These are phyloP conservation scores for Mustelus asterias DNA, from an alignment of 2,113 vertebrate genomes.

Conservation along the genomic window DNA sequence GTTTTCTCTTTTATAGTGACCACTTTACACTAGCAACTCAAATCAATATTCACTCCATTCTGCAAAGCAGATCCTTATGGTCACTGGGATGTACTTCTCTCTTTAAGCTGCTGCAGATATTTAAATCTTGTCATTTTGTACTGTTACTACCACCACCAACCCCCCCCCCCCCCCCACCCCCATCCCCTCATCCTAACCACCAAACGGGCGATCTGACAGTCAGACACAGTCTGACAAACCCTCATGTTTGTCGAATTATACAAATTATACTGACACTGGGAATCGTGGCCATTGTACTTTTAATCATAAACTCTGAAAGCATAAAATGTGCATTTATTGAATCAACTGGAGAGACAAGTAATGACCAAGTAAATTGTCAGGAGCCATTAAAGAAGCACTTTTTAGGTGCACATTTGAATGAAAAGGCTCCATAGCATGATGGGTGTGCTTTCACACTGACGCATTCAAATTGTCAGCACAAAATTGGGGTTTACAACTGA, in stretches of 20 bases:
- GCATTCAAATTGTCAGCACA: not conserved
- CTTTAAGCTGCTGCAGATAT: not conserved
- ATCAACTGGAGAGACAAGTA: not conserved
- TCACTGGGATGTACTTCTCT: not conserved
- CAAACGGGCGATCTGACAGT: not conserved
- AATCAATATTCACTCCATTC: not conserved
- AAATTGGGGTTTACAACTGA: not conserved
- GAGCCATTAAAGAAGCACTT: not conserved
- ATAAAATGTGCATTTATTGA: not conserved
- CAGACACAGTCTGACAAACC: not conserved
- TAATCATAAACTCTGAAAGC: constrained; percentile 6
- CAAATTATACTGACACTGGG: not conserved
- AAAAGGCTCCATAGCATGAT: not conserved
- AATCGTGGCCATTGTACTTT: not conserved
- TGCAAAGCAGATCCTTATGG: not conserved
- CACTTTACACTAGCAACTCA: not conserved
- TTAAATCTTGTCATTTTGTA: too few species aligned
- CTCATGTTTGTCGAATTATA: not conserved
- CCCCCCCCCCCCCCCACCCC: too few species aligned
- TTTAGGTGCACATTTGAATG: not conserved
- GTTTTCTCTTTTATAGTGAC: not conserved
- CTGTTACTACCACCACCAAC: not conserved
- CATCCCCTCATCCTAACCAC: not conserved
- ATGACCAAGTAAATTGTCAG: not conserved
- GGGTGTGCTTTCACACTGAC: not conserved